Conservation (phyloP, 2,797 vertebrate genomes). For the Champsocephalus gunnari region DNA sequence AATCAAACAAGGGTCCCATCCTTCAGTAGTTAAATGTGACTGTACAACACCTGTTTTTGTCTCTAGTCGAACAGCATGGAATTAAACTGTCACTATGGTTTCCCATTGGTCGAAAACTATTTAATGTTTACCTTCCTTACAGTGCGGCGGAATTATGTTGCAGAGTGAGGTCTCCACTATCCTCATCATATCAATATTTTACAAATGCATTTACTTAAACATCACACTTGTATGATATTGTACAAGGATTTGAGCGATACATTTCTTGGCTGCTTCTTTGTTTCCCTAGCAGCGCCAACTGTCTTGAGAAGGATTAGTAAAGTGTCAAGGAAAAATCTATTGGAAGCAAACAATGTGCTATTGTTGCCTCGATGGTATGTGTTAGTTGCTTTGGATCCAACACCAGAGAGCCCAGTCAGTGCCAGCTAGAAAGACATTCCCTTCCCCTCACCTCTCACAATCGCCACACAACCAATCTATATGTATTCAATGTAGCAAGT, state of each 20-base stretch:
- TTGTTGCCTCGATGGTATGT: neutral
- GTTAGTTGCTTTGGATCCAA: slow-evolving; percentile 12
- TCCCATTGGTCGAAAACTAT: neutral
- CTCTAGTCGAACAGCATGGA: neutral
- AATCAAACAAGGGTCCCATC: neutral
- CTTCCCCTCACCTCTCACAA: no score
- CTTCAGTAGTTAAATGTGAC: neutral
- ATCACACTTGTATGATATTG: neutral
- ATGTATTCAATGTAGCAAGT: no score
- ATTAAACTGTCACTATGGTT: slow-evolving; percentile 9
- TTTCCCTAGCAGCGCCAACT: neutral
- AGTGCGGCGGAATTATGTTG: neutral
- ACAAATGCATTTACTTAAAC: neutral
- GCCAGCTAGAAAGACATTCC: neutral
- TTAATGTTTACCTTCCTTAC: neutral
- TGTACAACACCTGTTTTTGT: neutral
- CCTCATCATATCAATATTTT: neutral
- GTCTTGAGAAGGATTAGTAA: slow-evolving; percentile 22
- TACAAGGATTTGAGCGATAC: neutral
- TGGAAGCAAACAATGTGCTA: neutral
- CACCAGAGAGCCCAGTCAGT: neutral
- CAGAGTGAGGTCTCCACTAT: neutral
- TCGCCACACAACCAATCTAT: no score
- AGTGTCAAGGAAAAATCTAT: slow-evolving; percentile 27
- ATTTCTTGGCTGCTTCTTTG: slow-evolving; percentile 2